These are phyloP conservation scores for Indri indri DNA, from an alignment of 2,113 vertebrate species.

Conservation along the genomic window DNA sequence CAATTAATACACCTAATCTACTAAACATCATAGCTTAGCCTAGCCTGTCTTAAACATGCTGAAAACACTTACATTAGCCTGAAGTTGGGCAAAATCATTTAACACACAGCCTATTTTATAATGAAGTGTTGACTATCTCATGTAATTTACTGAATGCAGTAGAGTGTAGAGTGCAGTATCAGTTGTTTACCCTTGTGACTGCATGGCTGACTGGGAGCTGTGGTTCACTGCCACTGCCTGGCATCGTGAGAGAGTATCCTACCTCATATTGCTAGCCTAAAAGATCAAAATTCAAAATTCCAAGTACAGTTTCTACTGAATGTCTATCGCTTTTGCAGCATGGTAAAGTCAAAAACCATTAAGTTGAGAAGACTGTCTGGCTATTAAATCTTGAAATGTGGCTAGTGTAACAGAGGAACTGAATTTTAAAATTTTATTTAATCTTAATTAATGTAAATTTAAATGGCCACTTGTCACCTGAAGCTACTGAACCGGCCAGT, in stretches of 20 bases:
- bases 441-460: background rate
- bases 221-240: background rate
- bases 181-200: background rate
- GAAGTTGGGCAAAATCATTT: background rate
- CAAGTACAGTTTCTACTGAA: background rate
- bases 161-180: background rate
- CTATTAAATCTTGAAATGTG: background rate
- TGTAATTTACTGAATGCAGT: background rate
- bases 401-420: background rate
- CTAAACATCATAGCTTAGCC: background rate
- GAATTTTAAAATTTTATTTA: background rate
- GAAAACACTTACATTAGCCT: background rate
- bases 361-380: background rate
- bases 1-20: background rate
- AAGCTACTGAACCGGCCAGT: background rate
- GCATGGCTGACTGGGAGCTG: background rate
- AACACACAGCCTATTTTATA: background rate
- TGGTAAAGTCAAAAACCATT: background rate
- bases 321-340: background rate
- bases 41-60: background rate
- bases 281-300: background rate
- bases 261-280: background rate
- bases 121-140: background rate
- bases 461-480: background rate
- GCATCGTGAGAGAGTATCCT: background rate